These are phyloP conservation scores for Crossaster papposus DNA, from an alignment of 53 echinoderm and acorn worm genomes.

Conservation along the genomic window DNA sequence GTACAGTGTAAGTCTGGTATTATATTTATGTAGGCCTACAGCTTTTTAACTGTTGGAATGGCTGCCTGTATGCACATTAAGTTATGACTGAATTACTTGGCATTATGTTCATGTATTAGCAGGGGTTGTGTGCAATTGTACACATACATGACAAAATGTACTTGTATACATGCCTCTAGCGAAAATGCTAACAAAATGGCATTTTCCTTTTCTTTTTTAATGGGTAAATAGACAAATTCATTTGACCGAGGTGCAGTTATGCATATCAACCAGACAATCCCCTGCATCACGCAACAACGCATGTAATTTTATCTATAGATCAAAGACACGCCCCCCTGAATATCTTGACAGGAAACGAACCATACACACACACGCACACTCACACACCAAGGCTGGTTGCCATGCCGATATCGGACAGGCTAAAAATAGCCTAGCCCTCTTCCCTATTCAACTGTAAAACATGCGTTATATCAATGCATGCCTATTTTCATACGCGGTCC, in stretches of 20 bases:
- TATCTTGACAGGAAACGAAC: conserved; percentile 1
- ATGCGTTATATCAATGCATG: conserved; percentile 54
- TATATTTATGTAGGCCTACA: background rate
- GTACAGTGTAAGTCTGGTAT: no score
- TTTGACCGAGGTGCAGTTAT: conserved; percentile 16
- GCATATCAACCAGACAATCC: conserved; percentile 9
- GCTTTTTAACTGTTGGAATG: background rate
- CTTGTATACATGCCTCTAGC: background rate
- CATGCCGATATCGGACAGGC: conserved; percentile 59
- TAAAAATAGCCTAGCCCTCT: conserved; percentile 56
- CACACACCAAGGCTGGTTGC: conserved; percentile 38
- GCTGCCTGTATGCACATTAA: conserved; percentile 15
- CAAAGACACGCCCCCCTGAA: conserved; percentile 27
- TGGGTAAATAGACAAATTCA: background rate
- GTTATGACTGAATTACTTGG: conserved; percentile 1
- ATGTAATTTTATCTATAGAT: conserved; percentile 28
- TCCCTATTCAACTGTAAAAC: conserved; percentile 51
- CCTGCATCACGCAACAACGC: conserved; percentile 1
- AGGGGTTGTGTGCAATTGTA: background rate
- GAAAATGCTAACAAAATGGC: background rate
- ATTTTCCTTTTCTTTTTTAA: background rate
- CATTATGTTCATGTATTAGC: no score
- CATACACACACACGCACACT: conserved; percentile 3
- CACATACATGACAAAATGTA: background rate
- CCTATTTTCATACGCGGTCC: conserved; percentile 37